A percentile compares a stretch with the other conserved stretches of the same genome.
Evolutionary conservation across 2,888 invertebrate species (phyloP).

Genomic region (Eubasilissa splendida): DNA sequence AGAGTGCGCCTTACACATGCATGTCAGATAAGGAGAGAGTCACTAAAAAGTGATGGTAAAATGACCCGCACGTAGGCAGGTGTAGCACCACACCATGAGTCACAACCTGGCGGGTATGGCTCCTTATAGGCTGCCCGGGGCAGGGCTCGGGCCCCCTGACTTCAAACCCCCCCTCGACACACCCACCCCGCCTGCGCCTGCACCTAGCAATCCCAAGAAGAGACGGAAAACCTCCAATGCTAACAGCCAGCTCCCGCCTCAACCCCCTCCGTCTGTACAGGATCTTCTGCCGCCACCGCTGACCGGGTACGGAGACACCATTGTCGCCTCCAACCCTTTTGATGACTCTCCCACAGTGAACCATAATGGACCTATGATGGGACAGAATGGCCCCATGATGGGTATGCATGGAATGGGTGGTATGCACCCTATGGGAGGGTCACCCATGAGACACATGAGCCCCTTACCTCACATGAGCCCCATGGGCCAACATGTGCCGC

Average conservation of each 20-base stretch:
- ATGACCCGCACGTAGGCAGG: conserved; percentile 46
- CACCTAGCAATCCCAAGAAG: conserved; percentile 90
- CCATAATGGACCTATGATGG: conserved; percentile 76
- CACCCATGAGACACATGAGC: conserved; percentile 79
- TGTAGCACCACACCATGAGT: conserved; percentile 72
- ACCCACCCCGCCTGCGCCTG: conserved; percentile 80
- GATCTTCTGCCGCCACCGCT: conserved; percentile 88
- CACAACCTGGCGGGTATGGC: conserved; percentile 87
- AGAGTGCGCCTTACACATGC: no score
- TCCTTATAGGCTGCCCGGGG: conserved; percentile 84
- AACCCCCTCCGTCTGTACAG: conserved; percentile 82
- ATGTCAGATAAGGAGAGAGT: no score
- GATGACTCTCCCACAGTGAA: conserved; percentile 87
- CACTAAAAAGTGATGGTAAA: conserved; percentile 41
- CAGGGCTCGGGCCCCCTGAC: conserved; percentile 80
- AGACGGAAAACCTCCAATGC: conserved; percentile 85
- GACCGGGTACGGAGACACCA: conserved; percentile 93
- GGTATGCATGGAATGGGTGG: conserved; percentile 79
- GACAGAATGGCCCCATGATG: conserved; percentile 78
- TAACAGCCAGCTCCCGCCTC: conserved; percentile 77
- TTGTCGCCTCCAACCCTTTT: conserved; percentile 95
- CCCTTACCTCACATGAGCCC: conserved; percentile 76
- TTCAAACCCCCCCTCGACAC: conserved; percentile 83
- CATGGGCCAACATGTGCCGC: conserved; percentile 75
- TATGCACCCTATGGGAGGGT: conserved; percentile 76